A percentile compares a stretch with the other conserved stretches of the same genome.
Evolutionary conservation across 2,113 vertebrate species (phyloP).

Genomic region (Pungitius pungitius): DNA sequence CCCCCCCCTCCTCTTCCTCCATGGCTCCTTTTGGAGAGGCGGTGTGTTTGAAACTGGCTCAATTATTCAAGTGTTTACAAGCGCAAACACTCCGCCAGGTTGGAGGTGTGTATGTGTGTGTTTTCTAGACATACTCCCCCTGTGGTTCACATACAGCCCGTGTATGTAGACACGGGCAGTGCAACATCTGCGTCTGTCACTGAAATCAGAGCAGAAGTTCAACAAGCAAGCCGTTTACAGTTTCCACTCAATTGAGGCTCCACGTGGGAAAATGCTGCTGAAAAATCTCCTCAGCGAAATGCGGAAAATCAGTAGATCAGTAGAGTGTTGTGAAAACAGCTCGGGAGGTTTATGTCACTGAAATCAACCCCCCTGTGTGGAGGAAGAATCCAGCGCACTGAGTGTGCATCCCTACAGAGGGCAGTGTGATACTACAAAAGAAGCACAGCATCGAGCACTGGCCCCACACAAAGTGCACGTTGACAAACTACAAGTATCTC

Average conservation of each 20-base stretch:
- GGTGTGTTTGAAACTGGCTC: conserved; percentile 86
- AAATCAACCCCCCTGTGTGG: background rate
- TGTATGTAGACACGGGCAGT: conserved; percentile 39
- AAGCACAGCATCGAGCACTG: background rate
- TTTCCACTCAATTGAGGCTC: conserved; percentile 27
- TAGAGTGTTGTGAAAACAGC: conserved; percentile 30
- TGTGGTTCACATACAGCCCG: conserved; percentile 53
- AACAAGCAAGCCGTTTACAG: conserved; percentile 26
- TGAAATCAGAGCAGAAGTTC: conserved; percentile 41
- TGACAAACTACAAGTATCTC: background rate
- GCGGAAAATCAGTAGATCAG: conserved; percentile 18
- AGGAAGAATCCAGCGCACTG: conserved; percentile 13
- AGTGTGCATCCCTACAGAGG: conserved; percentile 56
- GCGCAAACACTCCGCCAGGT: conserved; percentile 86
- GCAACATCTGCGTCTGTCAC: conserved; percentile 60
- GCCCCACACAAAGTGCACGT: background rate
- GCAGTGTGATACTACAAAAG: conserved; percentile 67
- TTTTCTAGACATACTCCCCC: conserved; percentile 50
- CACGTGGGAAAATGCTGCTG: conserved; percentile 4
- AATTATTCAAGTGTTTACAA: conserved; percentile 87
- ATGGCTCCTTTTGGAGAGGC: conserved; percentile 80
- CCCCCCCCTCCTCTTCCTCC: conserved; percentile 40
- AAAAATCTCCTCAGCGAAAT: conserved; percentile 10
- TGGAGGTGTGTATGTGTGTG: conserved; percentile 65
- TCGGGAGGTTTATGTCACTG: conserved; percentile 5